These are phyloP conservation scores for Mormyrus iriodes DNA, from an alignment of 2,113 vertebrate species.

Conservation along the genomic window DNA sequence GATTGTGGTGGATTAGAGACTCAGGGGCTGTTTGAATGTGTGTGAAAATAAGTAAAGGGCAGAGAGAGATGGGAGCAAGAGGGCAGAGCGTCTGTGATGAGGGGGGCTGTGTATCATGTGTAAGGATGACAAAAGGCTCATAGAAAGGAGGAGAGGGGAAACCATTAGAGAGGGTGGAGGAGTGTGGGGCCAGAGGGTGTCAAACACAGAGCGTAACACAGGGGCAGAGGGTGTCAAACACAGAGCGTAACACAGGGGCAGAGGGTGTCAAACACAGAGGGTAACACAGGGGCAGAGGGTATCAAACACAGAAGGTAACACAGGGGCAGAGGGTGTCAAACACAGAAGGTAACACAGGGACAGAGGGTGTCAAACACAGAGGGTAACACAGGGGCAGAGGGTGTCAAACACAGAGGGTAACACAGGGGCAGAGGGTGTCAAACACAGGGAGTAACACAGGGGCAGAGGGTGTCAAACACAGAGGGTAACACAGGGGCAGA, in stretches of 20 bases:
- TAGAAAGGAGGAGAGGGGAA: neutral
- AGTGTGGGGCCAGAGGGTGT: neutral
- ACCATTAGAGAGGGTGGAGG: neutral
- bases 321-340: neutral
- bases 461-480: neutral
- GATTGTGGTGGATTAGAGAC: neutral
- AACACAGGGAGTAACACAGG: neutral
- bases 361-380: neutral
- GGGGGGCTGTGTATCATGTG: neutral
- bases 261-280: conserved; percentile 15
- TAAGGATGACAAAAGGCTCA: neutral
- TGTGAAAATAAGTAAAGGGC: neutral
- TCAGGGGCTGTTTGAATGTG: neutral
- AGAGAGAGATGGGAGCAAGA: neutral
- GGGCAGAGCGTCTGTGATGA: neutral
- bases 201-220: neutral
- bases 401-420: neutral
- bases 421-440: neutral
- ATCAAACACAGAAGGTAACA: neutral
- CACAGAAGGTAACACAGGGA: neutral
- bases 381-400: neutral
- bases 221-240: neutral
- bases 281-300: neutral
- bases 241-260: neutral
- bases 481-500: neutral